Percentiles rank a stretch among this genome's conserved stretches.
Conservation (phyloP, 2,797 vertebrate species). For the Philypnodon macrostomus region DNA sequence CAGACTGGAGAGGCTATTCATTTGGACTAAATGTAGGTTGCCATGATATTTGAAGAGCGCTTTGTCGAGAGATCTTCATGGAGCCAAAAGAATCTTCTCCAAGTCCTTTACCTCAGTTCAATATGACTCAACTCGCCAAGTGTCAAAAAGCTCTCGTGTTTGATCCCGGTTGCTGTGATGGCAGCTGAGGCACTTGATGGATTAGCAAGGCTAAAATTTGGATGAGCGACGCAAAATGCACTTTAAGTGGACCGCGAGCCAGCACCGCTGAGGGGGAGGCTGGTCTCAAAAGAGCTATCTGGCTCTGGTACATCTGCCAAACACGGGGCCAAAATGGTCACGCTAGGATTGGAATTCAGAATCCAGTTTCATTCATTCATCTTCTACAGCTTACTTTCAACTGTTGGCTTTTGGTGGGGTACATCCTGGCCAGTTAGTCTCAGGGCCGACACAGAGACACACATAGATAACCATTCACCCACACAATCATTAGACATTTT, state of each 20-base stretch:
- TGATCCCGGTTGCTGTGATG: constrained; percentile 42
- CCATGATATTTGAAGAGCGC: constrained; percentile 60
- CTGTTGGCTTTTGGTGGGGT: too few relatives aligned
- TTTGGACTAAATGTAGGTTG: constrained; percentile 62
- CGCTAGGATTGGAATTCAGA: constrained; percentile 12
- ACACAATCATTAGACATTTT: too few relatives aligned
- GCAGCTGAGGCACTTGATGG: constrained; percentile 30
- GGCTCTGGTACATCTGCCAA: constrained; percentile 26
- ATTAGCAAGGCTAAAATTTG: constrained; percentile 47
- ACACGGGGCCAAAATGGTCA: constrained; percentile 31
- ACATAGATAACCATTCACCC: too few relatives aligned
- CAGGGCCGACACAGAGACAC: too few relatives aligned
- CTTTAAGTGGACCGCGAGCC: constrained; percentile 59
- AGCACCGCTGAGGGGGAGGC: constrained; percentile 39
- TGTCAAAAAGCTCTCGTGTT: constrained; percentile 56
- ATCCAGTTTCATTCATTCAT: constrained; percentile 6
- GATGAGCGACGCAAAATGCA: constrained; percentile 43
- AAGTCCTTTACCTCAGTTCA: constrained; percentile 52
- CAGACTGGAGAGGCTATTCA: constrained; percentile 57
- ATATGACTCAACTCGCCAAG: constrained; percentile 58
- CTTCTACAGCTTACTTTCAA: too few relatives aligned
- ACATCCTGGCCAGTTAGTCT: too few relatives aligned
- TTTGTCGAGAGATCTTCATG: constrained; percentile 52
- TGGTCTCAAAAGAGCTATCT: constrained; percentile 40
- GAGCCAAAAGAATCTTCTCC: constrained; percentile 57